Conservation (phyloP, 2,113 vertebrate genomes). For the Vimba vimba region DNA sequence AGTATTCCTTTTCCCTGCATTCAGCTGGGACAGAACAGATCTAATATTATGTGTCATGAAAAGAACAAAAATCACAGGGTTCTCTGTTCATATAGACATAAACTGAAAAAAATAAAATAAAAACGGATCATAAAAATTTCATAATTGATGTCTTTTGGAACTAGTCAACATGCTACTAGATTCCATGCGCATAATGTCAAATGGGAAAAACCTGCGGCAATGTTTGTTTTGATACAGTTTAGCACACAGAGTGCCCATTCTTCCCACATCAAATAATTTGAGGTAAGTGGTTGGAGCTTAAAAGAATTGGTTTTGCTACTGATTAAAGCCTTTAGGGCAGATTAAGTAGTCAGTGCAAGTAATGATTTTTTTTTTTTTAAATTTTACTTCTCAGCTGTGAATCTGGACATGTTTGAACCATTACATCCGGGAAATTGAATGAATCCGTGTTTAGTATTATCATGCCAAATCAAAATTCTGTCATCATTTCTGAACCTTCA, state of each 20-base stretch:
- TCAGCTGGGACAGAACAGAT: neutral
- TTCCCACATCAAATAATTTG: neutral
- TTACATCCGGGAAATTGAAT: neutral
- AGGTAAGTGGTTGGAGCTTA: neutral
- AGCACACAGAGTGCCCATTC: neutral
- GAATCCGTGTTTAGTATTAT: neutral
- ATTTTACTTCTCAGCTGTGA: neutral
- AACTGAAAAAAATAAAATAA: neutral
- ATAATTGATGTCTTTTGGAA: neutral
- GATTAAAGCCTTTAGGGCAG: neutral
- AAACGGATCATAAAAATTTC: neutral
- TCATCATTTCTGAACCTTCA: too few relatives aligned
- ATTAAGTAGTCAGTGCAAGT: neutral
- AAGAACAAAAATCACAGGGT: neutral
- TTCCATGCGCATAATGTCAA: neutral
- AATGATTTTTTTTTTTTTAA: neutral
- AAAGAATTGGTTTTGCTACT: neutral
- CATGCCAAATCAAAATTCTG: neutral
- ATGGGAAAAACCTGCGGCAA: neutral
- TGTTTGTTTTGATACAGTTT: slow-evolving; percentile 6
- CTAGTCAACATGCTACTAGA: neutral
- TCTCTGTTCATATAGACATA: neutral
- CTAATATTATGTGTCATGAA: neutral
- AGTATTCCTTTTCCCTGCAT: neutral
- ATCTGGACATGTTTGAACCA: neutral